Evolutionary conservation across 2,888 invertebrate genomes (phyloP).

Genomic region (Drosophila fulvimacula): DNA sequence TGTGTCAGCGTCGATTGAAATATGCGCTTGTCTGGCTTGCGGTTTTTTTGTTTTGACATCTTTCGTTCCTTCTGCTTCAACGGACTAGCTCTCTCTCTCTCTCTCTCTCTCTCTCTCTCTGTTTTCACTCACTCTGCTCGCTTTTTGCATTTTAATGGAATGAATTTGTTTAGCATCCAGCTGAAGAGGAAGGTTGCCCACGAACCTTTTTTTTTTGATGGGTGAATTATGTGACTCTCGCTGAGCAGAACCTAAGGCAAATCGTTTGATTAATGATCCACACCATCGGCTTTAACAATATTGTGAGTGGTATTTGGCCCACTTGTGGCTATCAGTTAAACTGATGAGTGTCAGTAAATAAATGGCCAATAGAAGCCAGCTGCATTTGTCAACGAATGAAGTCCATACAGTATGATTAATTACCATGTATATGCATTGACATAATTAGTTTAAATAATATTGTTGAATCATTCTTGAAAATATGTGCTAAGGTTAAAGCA

Average conservation of each 20-base stretch:
- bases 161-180: constrained; percentile 52
- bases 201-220: constrained; percentile 60
- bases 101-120: background rate
- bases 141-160: constrained; percentile 74
- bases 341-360: constrained; percentile 5
- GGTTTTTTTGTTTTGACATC: constrained; percentile 77
- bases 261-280: constrained; percentile 68
- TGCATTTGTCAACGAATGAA: background rate
- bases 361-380: background rate
- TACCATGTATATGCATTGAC: background rate
- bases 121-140: constrained; percentile 42
- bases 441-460: background rate
- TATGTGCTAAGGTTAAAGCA: background rate
- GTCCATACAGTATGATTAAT: background rate
- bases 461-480: background rate
- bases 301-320: constrained; percentile 23
- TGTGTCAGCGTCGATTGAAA: constrained; percentile 81
- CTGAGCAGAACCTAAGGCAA: constrained; percentile 63
- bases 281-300: constrained; percentile 20
- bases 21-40: constrained; percentile 78
- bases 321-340: constrained; percentile 17
- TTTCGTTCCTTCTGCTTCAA: constrained; percentile 50
- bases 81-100: constrained; percentile 13
- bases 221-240: constrained; percentile 50
- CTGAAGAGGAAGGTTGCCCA: constrained; percentile 15